Percentiles rank a stretch among this genome's conserved stretches.
Conservation (phyloP, 2,888 invertebrate species). For the Eupithecia subumbrata region DNA sequence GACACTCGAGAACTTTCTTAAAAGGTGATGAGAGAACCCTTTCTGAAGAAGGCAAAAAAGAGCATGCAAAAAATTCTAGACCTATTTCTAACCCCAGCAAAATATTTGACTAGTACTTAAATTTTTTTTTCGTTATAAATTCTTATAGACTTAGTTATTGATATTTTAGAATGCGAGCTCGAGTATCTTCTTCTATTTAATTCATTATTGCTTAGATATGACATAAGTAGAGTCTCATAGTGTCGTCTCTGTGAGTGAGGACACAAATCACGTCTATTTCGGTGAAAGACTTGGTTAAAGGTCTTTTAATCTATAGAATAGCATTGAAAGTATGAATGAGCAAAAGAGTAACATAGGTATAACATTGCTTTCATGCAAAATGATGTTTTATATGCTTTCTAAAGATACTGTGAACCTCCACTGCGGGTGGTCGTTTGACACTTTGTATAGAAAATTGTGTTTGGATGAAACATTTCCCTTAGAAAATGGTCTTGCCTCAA, state of each 20-base stretch:
- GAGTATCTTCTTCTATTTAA: not conserved
- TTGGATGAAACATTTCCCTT: slow-evolving; percentile 33
- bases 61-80: not conserved
- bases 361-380: slow-evolving; percentile 36
- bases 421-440: slow-evolving; percentile 42
- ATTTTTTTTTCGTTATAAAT: too few relatives aligned
- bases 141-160: not conserved
- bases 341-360: slow-evolving; percentile 16
- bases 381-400: slow-evolving; percentile 45
- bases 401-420: slow-evolving; percentile 28
- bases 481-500: slow-evolving; percentile 28
- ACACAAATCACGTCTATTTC: not conserved
- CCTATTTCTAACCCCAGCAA: not conserved
- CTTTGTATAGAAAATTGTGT: slow-evolving; percentile 39
- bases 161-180: not conserved
- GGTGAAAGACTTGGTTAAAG: not conserved
- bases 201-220: not conserved
- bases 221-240: not conserved
- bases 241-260: not conserved
- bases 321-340: not conserved
- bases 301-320: not conserved
- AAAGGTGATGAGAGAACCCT: not conserved
- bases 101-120: not conserved
- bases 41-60: not conserved
- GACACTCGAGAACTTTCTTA: not conserved